Evolutionary conservation across 2,888 invertebrate species (phyloP).

Genomic region (Phorcus lineatus): DNA sequence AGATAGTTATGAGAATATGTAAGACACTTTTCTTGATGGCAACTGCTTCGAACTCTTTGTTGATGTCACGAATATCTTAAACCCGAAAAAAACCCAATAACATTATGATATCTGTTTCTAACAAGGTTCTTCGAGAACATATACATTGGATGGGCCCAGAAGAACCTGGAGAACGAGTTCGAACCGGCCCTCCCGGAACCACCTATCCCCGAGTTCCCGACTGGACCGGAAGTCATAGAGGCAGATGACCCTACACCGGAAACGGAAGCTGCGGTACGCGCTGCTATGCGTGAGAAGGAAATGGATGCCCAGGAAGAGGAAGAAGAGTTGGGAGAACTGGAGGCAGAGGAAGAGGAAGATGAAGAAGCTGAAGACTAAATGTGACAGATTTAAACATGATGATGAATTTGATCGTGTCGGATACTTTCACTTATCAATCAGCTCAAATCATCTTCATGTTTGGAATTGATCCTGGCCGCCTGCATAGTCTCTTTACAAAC

Average conservation of each 20-base stretch:
- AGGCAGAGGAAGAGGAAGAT: slow-evolving; percentile 47
- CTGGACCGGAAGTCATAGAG: slow-evolving; percentile 62
- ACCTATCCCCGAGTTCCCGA: slow-evolving; percentile 56
- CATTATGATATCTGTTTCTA: background rate
- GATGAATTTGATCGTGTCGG: no score
- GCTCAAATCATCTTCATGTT: no score
- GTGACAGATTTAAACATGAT: background rate
- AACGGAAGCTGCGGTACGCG: slow-evolving; percentile 59
- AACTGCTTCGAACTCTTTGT: no score
- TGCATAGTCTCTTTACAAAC: no score
- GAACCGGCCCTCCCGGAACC: slow-evolving; percentile 51
- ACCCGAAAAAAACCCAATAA: no score
- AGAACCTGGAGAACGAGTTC: slow-evolving; percentile 48
- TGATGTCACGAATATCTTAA: no score
- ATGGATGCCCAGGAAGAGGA: slow-evolving; percentile 50
- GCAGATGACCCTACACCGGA: slow-evolving; percentile 62
- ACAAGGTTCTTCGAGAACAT: slow-evolving; percentile 58
- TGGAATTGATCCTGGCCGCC: no score
- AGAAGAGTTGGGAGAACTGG: slow-evolving; percentile 48
- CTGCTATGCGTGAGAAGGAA: slow-evolving; percentile 53
- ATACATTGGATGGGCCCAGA: slow-evolving; percentile 60
- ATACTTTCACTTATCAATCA: no score
- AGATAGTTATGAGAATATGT: no score
- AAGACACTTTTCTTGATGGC: no score
- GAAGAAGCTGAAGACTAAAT: slow-evolving; percentile 31